phyloP scores from a whole-genome alignment of 2,797 vertebrate species.

The Spizella passerina region DNA sequence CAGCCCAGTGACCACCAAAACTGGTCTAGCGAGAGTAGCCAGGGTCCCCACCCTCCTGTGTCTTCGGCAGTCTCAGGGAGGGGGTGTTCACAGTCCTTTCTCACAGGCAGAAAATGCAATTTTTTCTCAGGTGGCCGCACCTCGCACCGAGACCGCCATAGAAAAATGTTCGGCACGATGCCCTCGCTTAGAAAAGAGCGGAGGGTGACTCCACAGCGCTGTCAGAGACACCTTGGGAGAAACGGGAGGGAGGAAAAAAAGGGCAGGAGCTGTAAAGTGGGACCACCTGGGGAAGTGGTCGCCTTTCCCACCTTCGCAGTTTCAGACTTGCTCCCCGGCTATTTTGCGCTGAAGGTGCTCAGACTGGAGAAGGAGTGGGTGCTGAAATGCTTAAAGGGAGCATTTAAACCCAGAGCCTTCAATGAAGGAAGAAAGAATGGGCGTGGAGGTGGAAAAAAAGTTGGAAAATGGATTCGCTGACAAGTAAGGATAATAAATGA shows the following conservation, averaged over 20 bases:
- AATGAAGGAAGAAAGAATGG: constrained; percentile 46
- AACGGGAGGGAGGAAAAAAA: background rate
- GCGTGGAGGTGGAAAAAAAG: background rate
- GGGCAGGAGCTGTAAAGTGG: background rate
- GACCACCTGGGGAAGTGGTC: background rate
- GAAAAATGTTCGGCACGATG: background rate
- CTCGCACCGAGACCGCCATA: background rate
- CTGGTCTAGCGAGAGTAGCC: background rate
- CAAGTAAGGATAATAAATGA: constrained; percentile 94
- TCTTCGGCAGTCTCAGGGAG: background rate
- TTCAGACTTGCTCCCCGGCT: background rate
- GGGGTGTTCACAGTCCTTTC: accelerated
- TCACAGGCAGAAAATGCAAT: background rate
- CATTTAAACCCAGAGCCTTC: constrained; percentile 44
- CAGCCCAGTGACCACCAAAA: background rate
- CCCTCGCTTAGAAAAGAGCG: accelerated
- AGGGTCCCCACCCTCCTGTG: background rate
- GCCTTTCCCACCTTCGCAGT: background rate
- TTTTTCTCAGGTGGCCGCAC: background rate
- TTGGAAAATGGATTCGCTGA: constrained; percentile 88
- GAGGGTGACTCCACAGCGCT: background rate
- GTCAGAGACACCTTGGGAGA: background rate
- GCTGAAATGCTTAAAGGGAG: background rate
- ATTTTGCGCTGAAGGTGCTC: background rate
- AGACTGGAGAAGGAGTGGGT: background rate